phyloP scores from a whole-genome alignment of 2,113 vertebrate genomes.

The Corythoichthys haematopterus region DNA sequence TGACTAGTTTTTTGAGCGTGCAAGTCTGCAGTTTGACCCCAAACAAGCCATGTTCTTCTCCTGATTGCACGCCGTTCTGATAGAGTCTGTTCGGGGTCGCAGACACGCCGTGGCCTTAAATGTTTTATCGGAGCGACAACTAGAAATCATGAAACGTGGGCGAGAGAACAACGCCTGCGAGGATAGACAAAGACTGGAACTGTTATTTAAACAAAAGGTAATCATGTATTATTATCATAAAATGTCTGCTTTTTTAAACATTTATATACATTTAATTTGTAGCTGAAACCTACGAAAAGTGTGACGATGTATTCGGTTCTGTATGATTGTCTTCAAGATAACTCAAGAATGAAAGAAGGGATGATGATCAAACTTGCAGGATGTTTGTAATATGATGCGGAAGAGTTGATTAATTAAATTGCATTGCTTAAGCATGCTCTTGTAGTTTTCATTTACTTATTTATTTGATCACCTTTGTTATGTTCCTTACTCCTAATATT shows the following conservation, averaged over 20 bases:
- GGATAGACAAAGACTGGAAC: not conserved
- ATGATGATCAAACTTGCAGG: no score
- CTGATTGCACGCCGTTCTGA: not conserved
- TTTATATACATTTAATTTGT: no score
- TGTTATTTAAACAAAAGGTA: not conserved
- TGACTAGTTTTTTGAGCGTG: not conserved
- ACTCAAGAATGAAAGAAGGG: no score
- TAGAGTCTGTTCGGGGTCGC: not conserved
- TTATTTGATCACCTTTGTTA: no score
- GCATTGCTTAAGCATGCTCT: no score
- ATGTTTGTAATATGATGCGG: no score
- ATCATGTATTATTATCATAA: not conserved
- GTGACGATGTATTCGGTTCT: no score
- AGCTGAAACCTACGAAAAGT: no score
- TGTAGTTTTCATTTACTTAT: no score
- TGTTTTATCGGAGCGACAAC: not conserved
- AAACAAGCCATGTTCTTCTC: not conserved
- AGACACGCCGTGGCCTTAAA: not conserved
- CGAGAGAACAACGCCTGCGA: not conserved
- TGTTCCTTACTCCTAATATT: not conserved
- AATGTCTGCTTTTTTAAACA: not conserved
- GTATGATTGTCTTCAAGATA: no score
- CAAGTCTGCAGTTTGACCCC: not conserved
- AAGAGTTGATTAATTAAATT: no score
- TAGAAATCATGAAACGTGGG: not conserved